phyloP scores from a whole-genome alignment of 2,888 invertebrate genomes.

The Pseudococcus jackbeardsleyi region DNA sequence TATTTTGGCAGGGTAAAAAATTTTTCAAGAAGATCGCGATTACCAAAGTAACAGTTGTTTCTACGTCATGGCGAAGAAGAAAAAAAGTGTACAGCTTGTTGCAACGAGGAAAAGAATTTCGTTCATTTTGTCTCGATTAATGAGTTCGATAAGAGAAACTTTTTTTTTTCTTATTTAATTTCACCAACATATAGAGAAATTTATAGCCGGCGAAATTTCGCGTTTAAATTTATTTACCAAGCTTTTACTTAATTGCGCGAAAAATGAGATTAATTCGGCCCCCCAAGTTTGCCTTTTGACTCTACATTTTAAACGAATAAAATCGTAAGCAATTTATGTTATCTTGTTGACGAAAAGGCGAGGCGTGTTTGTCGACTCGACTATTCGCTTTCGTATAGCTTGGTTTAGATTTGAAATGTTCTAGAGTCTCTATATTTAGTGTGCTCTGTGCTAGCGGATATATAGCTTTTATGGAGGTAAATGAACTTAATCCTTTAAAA shows the following conservation, averaged over 20 bases:
- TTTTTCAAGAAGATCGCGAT: constrained; percentile 16
- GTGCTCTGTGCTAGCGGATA: not conserved
- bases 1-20: constrained; percentile 6
- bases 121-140: constrained; percentile 37
- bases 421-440: not conserved
- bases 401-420: not conserved
- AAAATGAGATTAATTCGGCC: constrained; percentile 25
- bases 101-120: constrained; percentile 30
- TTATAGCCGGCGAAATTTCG: constrained; percentile 26
- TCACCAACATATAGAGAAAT: constrained; percentile 32
- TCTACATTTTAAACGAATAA: constrained; percentile 22
- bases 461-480: constrained; percentile 21
- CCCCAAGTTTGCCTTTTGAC: constrained; percentile 21
- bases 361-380: not conserved
- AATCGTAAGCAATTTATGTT: constrained; percentile 33
- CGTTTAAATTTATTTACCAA: constrained; percentile 33
- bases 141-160: constrained; percentile 32
- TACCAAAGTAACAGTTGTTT: constrained; percentile 23
- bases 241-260: constrained; percentile 37
- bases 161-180: constrained; percentile 24
- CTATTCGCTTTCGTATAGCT: not conserved
- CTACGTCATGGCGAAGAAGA: not conserved
- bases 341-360: constrained; percentile 31
- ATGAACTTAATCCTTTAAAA: constrained; percentile 21
- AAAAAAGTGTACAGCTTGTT: constrained; percentile 24